Base-by-base conservation (phyloP, 2,113 vertebrate genomes). In the Microcebus lehilahytsara region DNA sequence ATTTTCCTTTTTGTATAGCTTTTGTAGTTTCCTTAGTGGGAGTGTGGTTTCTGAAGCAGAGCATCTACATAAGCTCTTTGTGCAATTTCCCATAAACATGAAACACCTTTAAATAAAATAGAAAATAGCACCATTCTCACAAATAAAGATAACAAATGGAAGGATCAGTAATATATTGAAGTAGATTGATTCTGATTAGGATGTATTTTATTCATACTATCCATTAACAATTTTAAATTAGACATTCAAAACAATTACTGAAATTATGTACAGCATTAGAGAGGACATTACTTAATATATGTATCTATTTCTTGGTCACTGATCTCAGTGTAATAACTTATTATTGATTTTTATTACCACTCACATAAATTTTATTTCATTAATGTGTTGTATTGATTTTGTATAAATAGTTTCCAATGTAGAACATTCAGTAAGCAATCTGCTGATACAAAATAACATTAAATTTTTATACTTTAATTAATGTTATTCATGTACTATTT, bases 301-400 rank as follows among this genome's bases (percentile, higher is more conserved):
- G 34, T 85, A 72, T 89, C 93, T 94, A 64, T 56, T 97, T 96
- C n/a, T 85, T 95, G 58, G 34, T 89, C 27, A 93, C 34, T 93
- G 83, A 93, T 85, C 62, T 89, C 89, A 77, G 49, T 6, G 86
- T 72, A 79, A 86, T 93, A 95, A 79, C 46, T 96, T 93, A 95
- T 78, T 95, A 96, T 75, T 71, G 92, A 96, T 95, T 97, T 97
- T 85, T 95, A 83, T 42, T 94, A 56, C n/a, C n/a, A 71, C 19
- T 74, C 62, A 95, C 46, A 83, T 96, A 92, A 89, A 83, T 95
- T 98, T 64, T 93, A 84, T 95, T 96, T 93, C 71, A 96, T 95
- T 93, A 95, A 92, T 75, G 25, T 92, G 78, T 83, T 93, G n/a
- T 92, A 95, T 95, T 93, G 92, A 92, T 96, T 93, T 88, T 78